Base-by-base conservation (phyloP, 2,113 vertebrate species). In the Cheirogaleus medius region DNA sequence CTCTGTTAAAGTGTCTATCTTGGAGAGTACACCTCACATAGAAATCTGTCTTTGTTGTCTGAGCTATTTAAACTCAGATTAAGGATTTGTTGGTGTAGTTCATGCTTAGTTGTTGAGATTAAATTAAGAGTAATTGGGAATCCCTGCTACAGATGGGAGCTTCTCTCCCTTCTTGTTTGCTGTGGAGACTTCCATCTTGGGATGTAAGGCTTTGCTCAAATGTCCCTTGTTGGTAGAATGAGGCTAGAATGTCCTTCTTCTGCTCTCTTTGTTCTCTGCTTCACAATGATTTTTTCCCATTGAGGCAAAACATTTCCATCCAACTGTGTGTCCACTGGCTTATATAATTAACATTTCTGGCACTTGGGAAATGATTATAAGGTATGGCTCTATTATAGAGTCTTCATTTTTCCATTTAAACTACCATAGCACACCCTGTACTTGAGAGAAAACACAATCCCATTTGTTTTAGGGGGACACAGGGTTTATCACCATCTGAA, bases 401-500 rank as follows among this genome's bases (percentile, higher is more conserved):
- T 58, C 77, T 96, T 97, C 58, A 54, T 73, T 81, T 66, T 96
- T 27, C 66, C 81, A 64, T 74, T 92, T 74, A 85, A 77, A 73
- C 23, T 34, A 69, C 64, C 25, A 77, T 1, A 27, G 8, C 12
- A 64, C 85, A 27, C 4, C 52, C 66, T 5, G 0, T 76, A 47
- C 66, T 74, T 73, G 49, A 64, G 39, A 44, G 49, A 47, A 49
- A 21, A 44, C 52, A 32, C 39, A 89, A 34, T 63, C 20, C 58
- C 47, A 18, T 84, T 93, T 95, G 85, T 95, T 95, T 96, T 77
- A 95, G 44, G 44, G 47, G 49, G 54, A 82, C 60, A 82, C 54
- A 89, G 52, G 47, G 32, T 74, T 95, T 97, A 92, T 77, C 18
- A 2, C 21, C 94, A 91, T 94, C 94, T 92, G 94, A 97, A 97